Conservation (phyloP, 2,888 invertebrate genomes). For the Altica lythri region DNA sequence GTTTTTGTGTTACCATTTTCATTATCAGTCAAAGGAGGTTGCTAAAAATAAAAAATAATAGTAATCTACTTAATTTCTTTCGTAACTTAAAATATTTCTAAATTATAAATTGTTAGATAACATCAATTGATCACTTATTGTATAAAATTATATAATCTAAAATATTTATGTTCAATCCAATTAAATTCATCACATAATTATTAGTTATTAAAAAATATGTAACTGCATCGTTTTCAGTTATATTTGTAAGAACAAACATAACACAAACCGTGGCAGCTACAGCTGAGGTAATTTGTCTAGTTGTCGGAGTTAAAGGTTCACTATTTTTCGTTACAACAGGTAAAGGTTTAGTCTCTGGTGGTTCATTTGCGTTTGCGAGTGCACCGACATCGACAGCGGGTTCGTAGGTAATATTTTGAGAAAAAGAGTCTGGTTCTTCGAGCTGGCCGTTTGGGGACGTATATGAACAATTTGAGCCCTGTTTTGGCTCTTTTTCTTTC, state of each 20-base stretch:
- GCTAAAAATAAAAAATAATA: too few relatives aligned
- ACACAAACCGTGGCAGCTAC: conserved; percentile 38
- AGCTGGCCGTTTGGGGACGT: conserved; percentile 40
- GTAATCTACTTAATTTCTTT: too few relatives aligned
- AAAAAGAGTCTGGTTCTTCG: conserved; percentile 40
- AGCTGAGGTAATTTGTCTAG: conserved; percentile 38
- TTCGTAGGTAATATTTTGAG: conserved; percentile 44
- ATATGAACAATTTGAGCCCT: conserved; percentile 39
- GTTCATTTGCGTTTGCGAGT: conserved; percentile 40
- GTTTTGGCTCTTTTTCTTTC: conserved; percentile 46
- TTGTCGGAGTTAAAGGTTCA: conserved; percentile 29
- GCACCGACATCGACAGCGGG: conserved; percentile 40
- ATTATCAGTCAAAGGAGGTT: conserved; percentile 31
- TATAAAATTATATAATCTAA: too few relatives aligned
- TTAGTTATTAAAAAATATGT: neutral
- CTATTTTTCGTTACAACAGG: conserved; percentile 36
- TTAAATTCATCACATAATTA: neutral
- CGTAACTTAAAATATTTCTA: too few relatives aligned
- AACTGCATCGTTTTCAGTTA: too few relatives aligned
- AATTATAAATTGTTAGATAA: too few relatives aligned
- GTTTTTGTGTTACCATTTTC: conserved; percentile 34
- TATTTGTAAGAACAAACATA: too few relatives aligned
- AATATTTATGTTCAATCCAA: too few relatives aligned
- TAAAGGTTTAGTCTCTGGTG: conserved; percentile 33
- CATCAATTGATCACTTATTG: too few relatives aligned